Base-by-base conservation (phyloP, 1,140 invertebrate species). In the Penaeus chinensis region DNA sequence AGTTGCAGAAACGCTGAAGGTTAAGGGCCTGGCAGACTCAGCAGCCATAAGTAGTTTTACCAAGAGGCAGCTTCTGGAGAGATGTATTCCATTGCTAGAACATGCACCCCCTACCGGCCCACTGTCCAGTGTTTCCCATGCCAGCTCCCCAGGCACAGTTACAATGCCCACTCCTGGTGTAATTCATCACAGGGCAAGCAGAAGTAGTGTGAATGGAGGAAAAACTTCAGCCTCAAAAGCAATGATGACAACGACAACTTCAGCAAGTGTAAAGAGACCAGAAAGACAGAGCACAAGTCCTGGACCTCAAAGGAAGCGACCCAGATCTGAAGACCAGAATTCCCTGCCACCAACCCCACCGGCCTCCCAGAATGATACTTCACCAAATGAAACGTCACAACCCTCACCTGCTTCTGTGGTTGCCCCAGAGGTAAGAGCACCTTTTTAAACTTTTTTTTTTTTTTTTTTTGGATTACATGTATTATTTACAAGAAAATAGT, bases 1-100 rank as follows among this genome's bases (percentile, higher is more conserved):
- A 91, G 96, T 97, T 79, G 96, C 96, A 22, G 91, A 91, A 92
- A 95, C 94, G 32, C 92, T 97, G 8, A 97, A 97, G 92, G 96
- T 97, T 84, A 94, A 96, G 22, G 96, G 96, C 3, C 91, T 98
- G 86, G 96, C 96, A 84, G 96, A 98, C 42, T 85, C 88, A 24
- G 63, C 78, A 47, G 79, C 83, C 32, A 82, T 89, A 10, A 85
- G 66, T 62, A 82, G 74, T 32, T 89, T 85, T 62, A 89, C 83
- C 11, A 89, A 82, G 61, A 60, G 80, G 1, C 77, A 77, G 60
- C 54, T 89, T 10, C 62, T 85, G 19, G 77, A 84, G 69, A 37
- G 79, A n/a, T 85, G 84, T 37, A 84, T 85, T 20, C 83, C 82
- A 63, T 79, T 85, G 19, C 27, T 85, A 47, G 84, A 85, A 20